A percentile compares a stretch with the other conserved stretches of the same genome.
Evolutionary conservation across 2,797 vertebrate species (phyloP).

Genomic region (Leucoraja ocellata): DNA sequence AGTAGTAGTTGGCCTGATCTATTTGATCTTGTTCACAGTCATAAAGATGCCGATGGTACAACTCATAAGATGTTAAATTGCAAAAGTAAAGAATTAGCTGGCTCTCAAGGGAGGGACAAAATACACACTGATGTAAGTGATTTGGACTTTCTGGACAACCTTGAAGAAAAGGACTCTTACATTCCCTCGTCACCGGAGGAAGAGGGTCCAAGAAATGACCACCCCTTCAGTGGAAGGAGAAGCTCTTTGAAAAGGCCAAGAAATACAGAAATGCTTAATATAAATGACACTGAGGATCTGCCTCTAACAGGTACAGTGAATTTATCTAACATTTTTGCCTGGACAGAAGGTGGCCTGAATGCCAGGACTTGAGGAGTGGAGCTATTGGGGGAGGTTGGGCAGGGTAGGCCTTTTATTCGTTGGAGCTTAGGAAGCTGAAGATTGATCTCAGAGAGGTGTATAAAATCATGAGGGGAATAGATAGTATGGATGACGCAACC

Average conservation of each 20-base stretch:
- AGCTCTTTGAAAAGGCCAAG: constrained; percentile 52
- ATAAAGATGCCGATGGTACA: constrained; percentile 45
- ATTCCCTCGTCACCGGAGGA: constrained; percentile 56
- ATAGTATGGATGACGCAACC: no score
- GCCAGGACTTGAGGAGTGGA: no score
- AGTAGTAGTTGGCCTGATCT: constrained; percentile 51
- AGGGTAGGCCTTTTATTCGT: no score
- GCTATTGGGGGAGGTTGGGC: no score
- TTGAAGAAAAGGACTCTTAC: not conserved
- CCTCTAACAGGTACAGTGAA: constrained; percentile 55
- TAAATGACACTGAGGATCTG: constrained; percentile 40
- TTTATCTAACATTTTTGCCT: not conserved
- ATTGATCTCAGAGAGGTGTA: no score
- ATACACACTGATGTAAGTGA: constrained; percentile 48
- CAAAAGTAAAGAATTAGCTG: constrained; percentile 43
- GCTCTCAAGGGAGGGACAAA: constrained; percentile 46
- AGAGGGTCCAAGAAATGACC: constrained; percentile 49
- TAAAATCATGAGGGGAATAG: no score
- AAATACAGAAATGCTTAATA: constrained; percentile 40
- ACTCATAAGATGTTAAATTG: constrained; percentile 39
- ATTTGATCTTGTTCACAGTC: constrained; percentile 53
- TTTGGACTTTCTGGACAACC: constrained; percentile 47
- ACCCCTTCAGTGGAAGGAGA: constrained; percentile 68
- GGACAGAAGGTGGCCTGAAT: no score
- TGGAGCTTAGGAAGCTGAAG: no score